Base-by-base conservation (phyloP, 2,888 invertebrate species). In the Cactoblastis cactorum region DNA sequence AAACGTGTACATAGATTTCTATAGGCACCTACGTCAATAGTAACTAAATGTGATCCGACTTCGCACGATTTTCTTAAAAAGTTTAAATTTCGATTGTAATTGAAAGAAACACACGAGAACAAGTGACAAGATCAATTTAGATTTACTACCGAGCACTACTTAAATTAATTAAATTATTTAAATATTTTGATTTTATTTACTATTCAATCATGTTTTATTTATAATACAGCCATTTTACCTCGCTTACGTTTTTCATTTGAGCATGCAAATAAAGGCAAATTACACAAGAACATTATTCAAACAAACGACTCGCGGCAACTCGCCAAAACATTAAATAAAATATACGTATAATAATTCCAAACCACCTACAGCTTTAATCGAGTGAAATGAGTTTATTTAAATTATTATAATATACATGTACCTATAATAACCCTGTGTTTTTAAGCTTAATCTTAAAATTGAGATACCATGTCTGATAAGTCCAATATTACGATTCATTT, bases 281-380 rank as follows among this genome's bases (percentile, higher is more conserved):
- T 47, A 47, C 47, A 47, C 53, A 52, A 46, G 52, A 47, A 52
- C 49, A 53, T 57, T 57, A 57, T 55, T 53, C 52, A 50, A 53
- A 53, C 54, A 55, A 54, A 52, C 53, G 57, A 51, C 54, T 45
- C 51, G 53, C 51, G 53, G 56, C 58, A 52, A 45, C 38, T 49
- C 53, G 59, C 59, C 59, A 59, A 53, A 41, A 53, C 49, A 50
- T 51, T 53, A 53, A 56, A 59, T 55, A 54, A 53, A 59, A 59
- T 14, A 15, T 37, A 14, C 52, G 52, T 53, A 53, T 53, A 58
- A 56, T 56, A 59, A 59, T 58, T 55, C 55, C 49, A 55, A 59
- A 55, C 56, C 50, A 52, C 46, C 55, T 50, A 55, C 48, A 54
- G 52, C 45, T 35, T 52, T 54, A 54, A 24, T 54, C 47, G 53